A percentile compares a stretch with the other conserved stretches of the same genome.
Evolutionary conservation across 2,797 vertebrate species (phyloP).

Genomic region (Spinus pinus): DNA sequence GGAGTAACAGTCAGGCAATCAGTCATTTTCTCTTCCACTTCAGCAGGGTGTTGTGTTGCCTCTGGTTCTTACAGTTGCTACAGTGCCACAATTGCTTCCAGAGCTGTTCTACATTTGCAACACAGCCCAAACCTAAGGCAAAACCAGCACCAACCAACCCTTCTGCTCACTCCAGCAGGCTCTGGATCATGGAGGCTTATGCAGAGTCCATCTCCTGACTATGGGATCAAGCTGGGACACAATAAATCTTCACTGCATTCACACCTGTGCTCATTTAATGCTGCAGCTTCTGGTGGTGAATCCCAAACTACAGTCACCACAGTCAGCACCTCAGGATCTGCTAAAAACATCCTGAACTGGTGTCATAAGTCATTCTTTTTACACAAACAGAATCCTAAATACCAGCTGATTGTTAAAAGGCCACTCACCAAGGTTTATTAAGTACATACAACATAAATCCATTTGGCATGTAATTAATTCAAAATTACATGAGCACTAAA

Average conservation of each 20-base stretch:
- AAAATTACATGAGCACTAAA: slow-evolving; percentile 83
- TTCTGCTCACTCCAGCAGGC: neutral
- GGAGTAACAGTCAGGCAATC: neutral
- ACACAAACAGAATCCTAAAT: slow-evolving; percentile 75
- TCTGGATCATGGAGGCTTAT: neutral
- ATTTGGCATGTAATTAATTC: slow-evolving; percentile 84
- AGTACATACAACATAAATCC: slow-evolving; percentile 84
- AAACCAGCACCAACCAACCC: neutral
- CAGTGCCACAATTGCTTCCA: neutral
- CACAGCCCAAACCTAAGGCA: neutral
- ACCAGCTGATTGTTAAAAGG: slow-evolving; percentile 80
- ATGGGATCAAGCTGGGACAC: neutral
- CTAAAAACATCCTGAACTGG: slow-evolving; percentile 11
- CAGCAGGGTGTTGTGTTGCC: neutral
- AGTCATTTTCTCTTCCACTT: neutral
- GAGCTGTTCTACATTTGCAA: neutral
- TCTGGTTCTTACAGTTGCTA: neutral
- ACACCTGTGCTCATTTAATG: neutral
- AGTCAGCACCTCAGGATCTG: neutral
- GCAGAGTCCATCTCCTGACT: neutral
- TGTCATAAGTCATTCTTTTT: slow-evolving; percentile 66
- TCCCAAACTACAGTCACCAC: neutral
- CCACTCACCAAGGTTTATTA: slow-evolving; percentile 81
- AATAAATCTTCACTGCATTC: neutral
- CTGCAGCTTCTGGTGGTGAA: neutral